Conservation (phyloP, 2,113 vertebrate genomes). For the Pseudorectes ferrugineus region DNA sequence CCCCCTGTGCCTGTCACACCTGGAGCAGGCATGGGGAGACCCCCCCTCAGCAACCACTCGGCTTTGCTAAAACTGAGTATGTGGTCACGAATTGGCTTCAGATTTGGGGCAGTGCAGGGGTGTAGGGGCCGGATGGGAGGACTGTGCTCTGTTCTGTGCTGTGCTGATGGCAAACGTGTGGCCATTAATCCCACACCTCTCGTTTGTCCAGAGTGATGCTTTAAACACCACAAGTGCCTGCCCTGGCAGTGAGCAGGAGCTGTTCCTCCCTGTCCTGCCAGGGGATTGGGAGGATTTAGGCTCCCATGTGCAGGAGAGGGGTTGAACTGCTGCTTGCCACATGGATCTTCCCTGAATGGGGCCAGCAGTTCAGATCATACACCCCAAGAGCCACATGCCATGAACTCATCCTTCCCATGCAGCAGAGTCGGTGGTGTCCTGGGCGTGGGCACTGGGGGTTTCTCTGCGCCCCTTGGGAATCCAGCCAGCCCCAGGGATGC, state of each 20-base stretch:
- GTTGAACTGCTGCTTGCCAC: neutral
- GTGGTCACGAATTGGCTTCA: accelerated
- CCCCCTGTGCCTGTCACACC: neutral
- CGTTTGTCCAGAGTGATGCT: accelerated
- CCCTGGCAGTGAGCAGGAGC: neutral
- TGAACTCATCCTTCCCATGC: accelerated
- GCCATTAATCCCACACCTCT: neutral
- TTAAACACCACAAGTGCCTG: accelerated
- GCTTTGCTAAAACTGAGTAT: neutral
- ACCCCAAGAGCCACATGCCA: accelerated
- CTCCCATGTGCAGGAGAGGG: accelerated
- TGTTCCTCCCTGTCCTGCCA: neutral
- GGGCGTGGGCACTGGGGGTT: accelerated
- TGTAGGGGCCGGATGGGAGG: neutral
- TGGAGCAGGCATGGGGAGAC: accelerated
- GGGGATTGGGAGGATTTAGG: accelerated
- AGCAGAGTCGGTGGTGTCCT: neutral
- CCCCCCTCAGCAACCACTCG: accelerated
- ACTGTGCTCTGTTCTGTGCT: neutral
- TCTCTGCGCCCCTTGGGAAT: neutral
- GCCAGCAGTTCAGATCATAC: neutral
- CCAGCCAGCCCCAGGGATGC: accelerated
- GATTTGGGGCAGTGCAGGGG: accelerated
- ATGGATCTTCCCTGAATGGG: neutral
- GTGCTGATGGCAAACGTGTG: neutral